Evolutionary conservation across 2,113 vertebrate species (phyloP), one percentile per base, ranked within the genome.

Genomic region (Caranx ignobilis): DNA sequence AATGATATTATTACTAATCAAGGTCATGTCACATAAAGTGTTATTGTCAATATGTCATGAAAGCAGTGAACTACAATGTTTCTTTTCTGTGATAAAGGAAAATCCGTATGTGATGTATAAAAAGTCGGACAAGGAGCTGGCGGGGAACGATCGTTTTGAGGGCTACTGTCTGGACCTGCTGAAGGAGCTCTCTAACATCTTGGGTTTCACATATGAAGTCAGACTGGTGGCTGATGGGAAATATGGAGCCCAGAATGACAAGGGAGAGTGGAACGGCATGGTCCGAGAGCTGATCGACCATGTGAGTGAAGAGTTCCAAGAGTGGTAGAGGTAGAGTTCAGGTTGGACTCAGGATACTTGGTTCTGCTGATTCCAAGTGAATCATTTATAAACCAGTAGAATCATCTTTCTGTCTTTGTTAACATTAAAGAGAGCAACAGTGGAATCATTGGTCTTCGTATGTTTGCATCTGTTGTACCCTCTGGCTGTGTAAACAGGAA

Each of bases 211-310:
- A 3, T 99, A 99, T 41, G 97, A 99, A 88, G 97, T 99, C 81
- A 96, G 94, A 86, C 95, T 99, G 15, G 98, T 99, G 75, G 95
- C 94, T 52, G 98, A 99, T 37, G 98, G 98, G 69, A 99, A 98
- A 94, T 99, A 99, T 0, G 98, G 98, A 70, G 98, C 98, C 6
- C 98, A 99, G 91, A 97, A 99, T 76, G 98, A 99, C 94, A 97
- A 97, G 89, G 98, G 98, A 81, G 97, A 99, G 85, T 99, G 98
- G 98, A 99, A 98, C 37, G 98, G 98, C n/a, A 99, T 99, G 97
- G 98, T 99, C 56, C 96, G 97, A 74, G 98, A 99, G 48, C 97
- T 99, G 82, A 98, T 99, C 45, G 98, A 99, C 87, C 98, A 99
- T 1, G 98, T 99, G 93, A 98, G 98, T 86, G 19, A 7, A 32